Evolutionary conservation across 2,888 invertebrate genomes (phyloP).

Genomic region (Ariolimax columbianus): DNA sequence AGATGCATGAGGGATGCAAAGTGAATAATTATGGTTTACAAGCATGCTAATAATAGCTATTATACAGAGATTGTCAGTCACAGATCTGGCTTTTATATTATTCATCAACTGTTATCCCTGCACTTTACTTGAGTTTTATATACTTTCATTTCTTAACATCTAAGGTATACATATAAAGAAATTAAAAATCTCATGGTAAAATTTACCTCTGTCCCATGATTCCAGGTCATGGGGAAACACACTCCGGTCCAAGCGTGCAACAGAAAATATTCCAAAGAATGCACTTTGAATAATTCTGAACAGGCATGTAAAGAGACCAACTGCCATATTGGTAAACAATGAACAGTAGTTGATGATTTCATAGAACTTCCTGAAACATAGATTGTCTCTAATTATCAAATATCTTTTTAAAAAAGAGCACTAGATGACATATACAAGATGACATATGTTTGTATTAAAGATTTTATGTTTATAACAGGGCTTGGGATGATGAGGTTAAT

Average conservation of each 20-base stretch:
- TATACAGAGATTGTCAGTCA: too few species aligned
- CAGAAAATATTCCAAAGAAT: conserved; percentile 54
- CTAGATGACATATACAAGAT: too few species aligned
- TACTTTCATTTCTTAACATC: not conserved
- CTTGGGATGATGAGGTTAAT: too few species aligned
- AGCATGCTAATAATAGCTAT: too few species aligned
- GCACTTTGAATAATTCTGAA: conserved; percentile 52
- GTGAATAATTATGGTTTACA: too few species aligned
- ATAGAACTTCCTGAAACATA: conserved; percentile 53
- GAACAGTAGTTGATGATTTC: conserved; percentile 57
- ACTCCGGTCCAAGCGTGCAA: conserved; percentile 56
- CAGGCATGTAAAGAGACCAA: conserved; percentile 54
- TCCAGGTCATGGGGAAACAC: conserved; percentile 55
- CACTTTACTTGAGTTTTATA: too few species aligned
- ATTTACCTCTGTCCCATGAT: conserved; percentile 52
- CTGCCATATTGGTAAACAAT: conserved; percentile 57
- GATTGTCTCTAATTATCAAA: not conserved
- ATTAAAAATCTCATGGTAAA: not conserved
- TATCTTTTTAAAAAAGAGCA: too few species aligned
- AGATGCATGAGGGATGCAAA: too few species aligned
- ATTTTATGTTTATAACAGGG: too few species aligned
- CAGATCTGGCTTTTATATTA: too few species aligned
- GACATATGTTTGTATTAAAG: too few species aligned
- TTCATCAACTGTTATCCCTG: too few species aligned
- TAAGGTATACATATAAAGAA: not conserved